Conservation (phyloP, 2,797 vertebrate species). For the Selene dorsalis region DNA sequence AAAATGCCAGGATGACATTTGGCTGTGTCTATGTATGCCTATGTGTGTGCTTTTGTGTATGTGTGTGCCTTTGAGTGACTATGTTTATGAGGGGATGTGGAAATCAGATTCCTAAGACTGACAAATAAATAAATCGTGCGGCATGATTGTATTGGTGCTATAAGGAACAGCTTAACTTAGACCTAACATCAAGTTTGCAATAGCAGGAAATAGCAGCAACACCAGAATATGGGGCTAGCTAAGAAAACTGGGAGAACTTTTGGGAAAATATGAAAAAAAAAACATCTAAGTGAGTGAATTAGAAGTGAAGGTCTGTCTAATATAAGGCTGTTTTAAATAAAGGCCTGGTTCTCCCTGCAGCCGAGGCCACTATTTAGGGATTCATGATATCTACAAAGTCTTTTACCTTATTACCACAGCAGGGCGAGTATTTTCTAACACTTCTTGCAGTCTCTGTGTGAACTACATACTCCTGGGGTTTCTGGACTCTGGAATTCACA, state of each 20-base stretch:
- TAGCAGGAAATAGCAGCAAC: neutral
- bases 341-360: neutral
- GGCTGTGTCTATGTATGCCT: conserved; percentile 23
- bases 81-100: neutral
- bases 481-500: neutral
- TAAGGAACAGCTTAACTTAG: neutral
- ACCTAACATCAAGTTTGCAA: neutral
- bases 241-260: too few species aligned
- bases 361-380: neutral
- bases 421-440: neutral
- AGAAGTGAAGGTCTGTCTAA: neutral
- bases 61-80: neutral
- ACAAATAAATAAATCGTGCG: neutral
- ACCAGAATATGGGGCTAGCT: neutral
- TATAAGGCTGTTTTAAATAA: neutral
- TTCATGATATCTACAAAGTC: conserved; percentile 6
- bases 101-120: neutral
- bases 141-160: neutral
- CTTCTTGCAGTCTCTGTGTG: neutral
- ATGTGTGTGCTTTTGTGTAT: neutral
- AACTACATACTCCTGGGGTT: neutral
- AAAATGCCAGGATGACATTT: conserved; percentile 62
- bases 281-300: neutral
- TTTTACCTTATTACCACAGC: neutral
- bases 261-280: neutral